phyloP scores from a whole-genome alignment of 2,113 vertebrate genomes.

The Genyomyrus donnyi region DNA sequence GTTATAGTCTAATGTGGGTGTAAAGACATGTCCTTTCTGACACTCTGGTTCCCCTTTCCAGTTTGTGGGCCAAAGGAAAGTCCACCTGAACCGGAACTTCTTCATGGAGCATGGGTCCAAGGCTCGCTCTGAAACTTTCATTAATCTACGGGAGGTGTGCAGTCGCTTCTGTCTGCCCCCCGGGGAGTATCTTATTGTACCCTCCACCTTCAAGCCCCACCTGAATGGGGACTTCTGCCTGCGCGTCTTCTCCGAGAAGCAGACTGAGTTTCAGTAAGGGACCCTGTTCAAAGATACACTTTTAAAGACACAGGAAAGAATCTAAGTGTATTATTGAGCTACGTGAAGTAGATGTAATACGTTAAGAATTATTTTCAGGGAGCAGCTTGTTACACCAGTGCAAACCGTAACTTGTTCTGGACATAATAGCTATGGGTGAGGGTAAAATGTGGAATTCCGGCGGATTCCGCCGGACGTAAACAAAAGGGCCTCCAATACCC shows the following conservation, averaged over 20 bases:
- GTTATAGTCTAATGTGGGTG: neutral
- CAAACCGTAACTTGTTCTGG: neutral
- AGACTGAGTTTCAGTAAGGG: neutral
- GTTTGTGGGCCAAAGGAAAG: neutral
- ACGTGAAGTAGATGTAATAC: neutral
- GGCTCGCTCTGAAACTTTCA: neutral
- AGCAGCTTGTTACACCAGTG: neutral
- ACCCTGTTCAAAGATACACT: neutral
- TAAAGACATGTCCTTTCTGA: neutral
- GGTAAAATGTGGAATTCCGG: no score
- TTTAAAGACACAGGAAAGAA: neutral
- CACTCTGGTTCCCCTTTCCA: neutral
- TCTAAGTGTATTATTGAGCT: neutral
- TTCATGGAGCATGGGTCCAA: neutral
- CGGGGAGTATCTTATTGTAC: neutral
- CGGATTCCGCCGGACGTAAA: no score
- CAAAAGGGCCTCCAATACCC: no score
- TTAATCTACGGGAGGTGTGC: neutral
- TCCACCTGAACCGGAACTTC: neutral
- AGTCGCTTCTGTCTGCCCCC: neutral
- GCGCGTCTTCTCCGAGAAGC: neutral
- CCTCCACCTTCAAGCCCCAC: neutral
- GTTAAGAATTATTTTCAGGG: neutral
- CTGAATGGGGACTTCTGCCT: neutral
- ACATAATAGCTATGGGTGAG: neutral